Percentiles rank a stretch among this genome's conserved stretches.
Conservation (phyloP, 2,113 vertebrate species). For the Macquaria australasica region DNA sequence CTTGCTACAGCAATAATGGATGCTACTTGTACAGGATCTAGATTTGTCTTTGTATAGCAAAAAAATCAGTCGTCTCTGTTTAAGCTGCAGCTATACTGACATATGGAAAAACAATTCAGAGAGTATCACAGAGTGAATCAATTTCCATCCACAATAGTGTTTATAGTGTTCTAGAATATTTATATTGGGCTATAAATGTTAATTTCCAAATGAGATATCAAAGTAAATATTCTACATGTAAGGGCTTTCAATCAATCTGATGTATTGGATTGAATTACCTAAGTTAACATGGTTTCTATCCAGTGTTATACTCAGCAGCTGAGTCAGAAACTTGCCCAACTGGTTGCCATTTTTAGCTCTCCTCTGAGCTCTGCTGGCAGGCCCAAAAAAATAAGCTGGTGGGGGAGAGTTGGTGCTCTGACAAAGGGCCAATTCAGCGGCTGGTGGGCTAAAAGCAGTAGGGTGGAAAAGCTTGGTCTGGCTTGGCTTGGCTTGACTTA, state of each 20-base stretch:
- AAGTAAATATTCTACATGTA: neutral
- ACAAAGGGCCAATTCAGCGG: conserved; percentile 12
- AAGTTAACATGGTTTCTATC: neutral
- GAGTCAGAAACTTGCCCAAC: conserved; percentile 26
- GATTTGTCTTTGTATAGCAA: conserved; percentile 19
- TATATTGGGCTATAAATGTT: neutral
- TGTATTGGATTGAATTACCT: neutral
- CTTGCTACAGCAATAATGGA: neutral
- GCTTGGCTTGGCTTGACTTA: conserved; percentile 38
- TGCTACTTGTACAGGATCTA: neutral
- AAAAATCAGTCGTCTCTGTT: neutral
- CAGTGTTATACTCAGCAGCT: neutral
- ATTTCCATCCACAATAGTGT: conserved; percentile 1
- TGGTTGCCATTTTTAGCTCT: conserved; percentile 30
- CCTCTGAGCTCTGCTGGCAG: conserved; percentile 23
- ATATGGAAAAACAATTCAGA: neutral
- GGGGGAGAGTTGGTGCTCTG: neutral
- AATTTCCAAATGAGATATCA: neutral
- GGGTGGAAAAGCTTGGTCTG: conserved; percentile 30
- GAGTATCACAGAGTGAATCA: neutral
- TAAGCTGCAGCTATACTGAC: neutral
- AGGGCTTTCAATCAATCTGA: neutral
- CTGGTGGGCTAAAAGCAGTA: conserved; percentile 34
- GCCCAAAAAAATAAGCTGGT: conserved; percentile 8
- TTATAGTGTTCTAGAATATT: neutral